Percentiles rank a stretch among this genome's conserved stretches.
Evolutionary conservation across 2,797 vertebrate genomes (phyloP).

Genomic region (Cyclopterus lumpus): DNA sequence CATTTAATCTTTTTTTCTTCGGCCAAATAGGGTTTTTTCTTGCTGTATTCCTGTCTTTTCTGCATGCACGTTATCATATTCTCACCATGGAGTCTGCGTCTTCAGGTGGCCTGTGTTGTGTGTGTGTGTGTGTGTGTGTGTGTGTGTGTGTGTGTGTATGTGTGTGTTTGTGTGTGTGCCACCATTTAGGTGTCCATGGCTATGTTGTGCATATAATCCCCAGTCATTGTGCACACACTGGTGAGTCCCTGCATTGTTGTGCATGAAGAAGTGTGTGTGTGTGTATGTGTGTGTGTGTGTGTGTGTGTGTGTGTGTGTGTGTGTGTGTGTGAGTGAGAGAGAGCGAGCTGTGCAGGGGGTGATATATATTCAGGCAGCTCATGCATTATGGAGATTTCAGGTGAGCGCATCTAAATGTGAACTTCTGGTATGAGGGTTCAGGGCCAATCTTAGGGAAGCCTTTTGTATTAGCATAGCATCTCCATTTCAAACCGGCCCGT

Average conservation of each 20-base stretch:
- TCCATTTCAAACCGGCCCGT: slow-evolving; percentile 79
- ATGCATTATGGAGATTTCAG: slow-evolving; percentile 83
- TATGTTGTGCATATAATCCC: slow-evolving; percentile 16
- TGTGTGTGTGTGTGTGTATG: neutral
- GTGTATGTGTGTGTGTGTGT: neutral
- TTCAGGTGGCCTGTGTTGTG: slow-evolving; percentile 24
- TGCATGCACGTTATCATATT: slow-evolving; percentile 21
- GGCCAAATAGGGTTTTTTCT: neutral
- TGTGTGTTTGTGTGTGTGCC: neutral
- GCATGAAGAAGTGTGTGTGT: slow-evolving; percentile 10
- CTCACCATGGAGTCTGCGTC: slow-evolving; percentile 30
- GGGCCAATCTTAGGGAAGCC: slow-evolving; percentile 79
- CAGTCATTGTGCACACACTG: slow-evolving; percentile 29
- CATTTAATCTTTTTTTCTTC: neutral
- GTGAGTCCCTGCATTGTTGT: slow-evolving; percentile 34
- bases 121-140: slow-evolving; percentile 2
- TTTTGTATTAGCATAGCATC: slow-evolving; percentile 80
- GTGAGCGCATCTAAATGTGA: slow-evolving; percentile 78
- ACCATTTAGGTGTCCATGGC: slow-evolving; percentile 8
- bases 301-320: slow-evolving; percentile 16
- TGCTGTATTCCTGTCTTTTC: slow-evolving; percentile 13
- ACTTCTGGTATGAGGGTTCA: slow-evolving; percentile 78
- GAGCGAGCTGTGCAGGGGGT: slow-evolving; percentile 51
- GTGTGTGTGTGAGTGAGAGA: slow-evolving; percentile 27
- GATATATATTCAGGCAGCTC: slow-evolving; percentile 78